Base-by-base conservation (phyloP, 2,888 invertebrate species). In the Chouioia cunea region DNA sequence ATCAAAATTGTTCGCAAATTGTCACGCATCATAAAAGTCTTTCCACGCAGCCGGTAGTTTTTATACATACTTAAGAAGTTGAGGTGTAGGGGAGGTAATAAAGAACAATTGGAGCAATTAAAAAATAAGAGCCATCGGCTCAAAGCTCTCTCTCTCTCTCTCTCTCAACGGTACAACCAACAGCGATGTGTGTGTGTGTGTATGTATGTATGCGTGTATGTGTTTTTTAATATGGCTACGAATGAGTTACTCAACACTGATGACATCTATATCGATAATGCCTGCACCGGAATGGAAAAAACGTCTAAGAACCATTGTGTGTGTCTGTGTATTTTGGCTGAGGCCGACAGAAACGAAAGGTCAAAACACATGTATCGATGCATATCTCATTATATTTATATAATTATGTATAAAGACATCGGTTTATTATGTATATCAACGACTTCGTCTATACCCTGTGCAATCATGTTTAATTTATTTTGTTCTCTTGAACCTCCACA, bases 371-470 rank as follows among this genome's bases (percentile, higher is more conserved):
- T 70, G 62, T 70, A 63, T 63, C 70, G 58, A 70, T 73, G 63
- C 56, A 75, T 77, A 77, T 74, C 73, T 60, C 74, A 74, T 74
- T 76, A 67, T 65, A 66, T 66, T 66, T 79, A 81, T 82, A 78
- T 77, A 78, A 76, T 77, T 80, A 77, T 79, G 78, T 78, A 81
- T 82, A 83, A 82, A 84, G 83, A 84, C 83, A 84, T 83, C 82
- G 82, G 81, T 82, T 73, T 81, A 83, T 82, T 74, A 74, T 72
- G 66, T 83, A 83, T 83, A 83, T 83, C 80, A 85, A 84, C 84
- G 83, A 84, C 81, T 84, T 84, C 84, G 81, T 85, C 83, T 85
- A 85, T 85, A 85, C 85, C 85, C 85, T 85, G 85, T 85, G 85
- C 85, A 85, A 71, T 68, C 73, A 71, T 65, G 67, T 65, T 70